Percentiles rank a stretch among this genome's conserved stretches.
phyloP scores from a whole-genome alignment of 2,113 vertebrate species.

The Lagenorhynchus albirostris region DNA sequence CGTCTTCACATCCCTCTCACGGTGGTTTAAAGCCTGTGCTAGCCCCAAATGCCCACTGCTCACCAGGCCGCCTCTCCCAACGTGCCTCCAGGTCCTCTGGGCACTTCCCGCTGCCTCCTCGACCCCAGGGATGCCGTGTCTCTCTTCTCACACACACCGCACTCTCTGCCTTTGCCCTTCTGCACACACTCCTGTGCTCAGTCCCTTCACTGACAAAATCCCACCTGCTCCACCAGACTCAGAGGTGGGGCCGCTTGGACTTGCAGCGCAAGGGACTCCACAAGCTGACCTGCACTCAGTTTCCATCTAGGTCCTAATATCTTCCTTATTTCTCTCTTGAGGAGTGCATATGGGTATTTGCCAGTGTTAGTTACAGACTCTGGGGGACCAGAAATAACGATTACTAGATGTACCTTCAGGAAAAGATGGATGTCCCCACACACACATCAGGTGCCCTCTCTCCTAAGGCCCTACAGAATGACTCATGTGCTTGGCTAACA shows the following conservation, averaged over 20 bases:
- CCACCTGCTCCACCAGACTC: background rate
- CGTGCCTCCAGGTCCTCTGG: background rate
- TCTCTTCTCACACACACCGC: background rate
- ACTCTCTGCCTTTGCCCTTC: background rate
- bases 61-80: too few relatives aligned
- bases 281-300: background rate
- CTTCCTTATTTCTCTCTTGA: background rate
- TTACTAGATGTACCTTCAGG: background rate
- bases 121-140: fast-evolving
- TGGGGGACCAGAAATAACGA: background rate
- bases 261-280: too few relatives aligned
- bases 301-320: background rate
- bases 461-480: background rate
- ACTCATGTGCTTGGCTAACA: background rate
- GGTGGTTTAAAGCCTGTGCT: background rate
- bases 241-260: background rate
- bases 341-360: background rate
- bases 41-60: background rate
- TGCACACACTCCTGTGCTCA: background rate
- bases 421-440: background rate
- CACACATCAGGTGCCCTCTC: too few relatives aligned
- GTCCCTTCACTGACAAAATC: background rate
- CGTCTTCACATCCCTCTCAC: background rate
- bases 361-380: background rate
- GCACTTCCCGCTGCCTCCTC: background rate